These are phyloP conservation scores for Trinorchestia longiramus DNA, from an alignment of 1,140 invertebrate genomes.

Conservation along the genomic window DNA sequence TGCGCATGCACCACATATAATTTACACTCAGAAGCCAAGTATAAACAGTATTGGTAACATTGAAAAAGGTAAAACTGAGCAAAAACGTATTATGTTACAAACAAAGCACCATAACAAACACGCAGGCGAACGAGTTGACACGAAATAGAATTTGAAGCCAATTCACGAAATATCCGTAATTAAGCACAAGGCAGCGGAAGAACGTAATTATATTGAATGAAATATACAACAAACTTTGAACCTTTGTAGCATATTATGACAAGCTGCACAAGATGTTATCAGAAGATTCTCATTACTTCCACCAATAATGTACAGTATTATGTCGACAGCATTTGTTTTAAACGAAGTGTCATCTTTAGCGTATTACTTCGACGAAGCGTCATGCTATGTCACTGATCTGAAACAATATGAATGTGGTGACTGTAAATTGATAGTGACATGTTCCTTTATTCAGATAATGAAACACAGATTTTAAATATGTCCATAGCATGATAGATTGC, in stretches of 20 bases:
- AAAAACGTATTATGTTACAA: too few species aligned
- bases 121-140: too few species aligned
- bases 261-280: background rate
- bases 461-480: too few species aligned
- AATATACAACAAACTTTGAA: background rate
- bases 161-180: too few species aligned
- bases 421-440: too few species aligned
- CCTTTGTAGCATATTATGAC: background rate
- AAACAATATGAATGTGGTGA: too few species aligned
- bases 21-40: background rate
- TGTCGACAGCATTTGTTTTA: background rate
- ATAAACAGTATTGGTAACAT: too few species aligned
- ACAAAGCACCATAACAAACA: too few species aligned
- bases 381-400: background rate
- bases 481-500: too few species aligned
- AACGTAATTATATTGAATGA: background rate
- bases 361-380: background rate
- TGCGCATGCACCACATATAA: background rate
- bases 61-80: too few species aligned
- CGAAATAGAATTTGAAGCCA: background rate
- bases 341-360: background rate
- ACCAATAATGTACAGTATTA: background rate
- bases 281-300: background rate
- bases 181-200: background rate
- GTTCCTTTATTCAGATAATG: too few species aligned